These are phyloP conservation scores for Melipona bicolor DNA, from an alignment of 2,888 invertebrate species.

Conservation along the genomic window DNA sequence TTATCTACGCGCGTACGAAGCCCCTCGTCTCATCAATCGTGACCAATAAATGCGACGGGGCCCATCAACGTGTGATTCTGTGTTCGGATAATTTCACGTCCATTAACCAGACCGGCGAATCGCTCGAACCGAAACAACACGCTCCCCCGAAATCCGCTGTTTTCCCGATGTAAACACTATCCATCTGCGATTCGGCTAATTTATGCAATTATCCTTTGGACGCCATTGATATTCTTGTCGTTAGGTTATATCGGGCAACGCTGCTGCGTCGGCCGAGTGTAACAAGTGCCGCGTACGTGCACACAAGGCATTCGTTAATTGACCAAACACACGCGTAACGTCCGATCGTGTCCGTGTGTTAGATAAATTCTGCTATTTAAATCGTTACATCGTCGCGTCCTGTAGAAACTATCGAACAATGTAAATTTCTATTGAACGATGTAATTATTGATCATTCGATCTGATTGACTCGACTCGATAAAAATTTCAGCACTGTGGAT, in stretches of 20 bases:
- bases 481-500: too few species aligned
- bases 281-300: not conserved
- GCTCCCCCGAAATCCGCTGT: constrained; percentile 6
- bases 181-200: constrained; percentile 8
- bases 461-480: too few species aligned
- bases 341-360: too few species aligned
- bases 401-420: too few species aligned
- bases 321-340: too few species aligned
- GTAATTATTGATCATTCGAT: too few species aligned
- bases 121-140: not conserved
- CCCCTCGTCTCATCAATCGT: constrained; percentile 57
- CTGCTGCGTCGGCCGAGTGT: not conserved
- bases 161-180: constrained; percentile 26
- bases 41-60: constrained; percentile 57
- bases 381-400: not conserved
- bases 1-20: constrained; percentile 47
- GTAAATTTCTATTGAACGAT: too few species aligned
- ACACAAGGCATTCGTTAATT: too few species aligned
- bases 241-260: not conserved
- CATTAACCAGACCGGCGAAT: constrained; percentile 56
- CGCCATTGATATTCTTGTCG: not conserved
- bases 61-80: constrained; percentile 39
- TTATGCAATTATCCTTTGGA: constrained; percentile 14
- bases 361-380: not conserved
- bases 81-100: constrained; percentile 69